Evolutionary conservation across 2,113 vertebrate genomes (phyloP).

Genomic region (Neodontobutis hainanensis): DNA sequence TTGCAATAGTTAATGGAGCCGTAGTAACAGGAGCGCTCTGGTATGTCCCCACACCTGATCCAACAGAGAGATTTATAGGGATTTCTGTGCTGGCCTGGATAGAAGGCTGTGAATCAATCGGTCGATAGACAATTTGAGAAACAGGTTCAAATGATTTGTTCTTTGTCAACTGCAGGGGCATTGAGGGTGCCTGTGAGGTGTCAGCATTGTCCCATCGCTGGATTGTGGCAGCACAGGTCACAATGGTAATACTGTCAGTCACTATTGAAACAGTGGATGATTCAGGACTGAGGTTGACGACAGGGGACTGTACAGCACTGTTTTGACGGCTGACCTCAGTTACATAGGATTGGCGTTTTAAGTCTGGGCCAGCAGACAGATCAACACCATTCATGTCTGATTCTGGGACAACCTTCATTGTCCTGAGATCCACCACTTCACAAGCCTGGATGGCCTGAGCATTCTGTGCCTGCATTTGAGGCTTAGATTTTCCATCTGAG

Average conservation of each 20-base stretch:
- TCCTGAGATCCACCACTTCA: slow-evolving; percentile 93
- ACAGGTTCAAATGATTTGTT: slow-evolving; percentile 85
- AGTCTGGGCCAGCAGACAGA: slow-evolving; percentile 80
- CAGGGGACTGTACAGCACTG: slow-evolving; percentile 89
- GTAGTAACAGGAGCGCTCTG: slow-evolving; percentile 80
- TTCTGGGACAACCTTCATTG: slow-evolving; percentile 83
- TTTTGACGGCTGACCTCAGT: slow-evolving; percentile 81
- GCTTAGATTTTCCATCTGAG: slow-evolving; percentile 72
- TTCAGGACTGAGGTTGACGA: slow-evolving; percentile 90
- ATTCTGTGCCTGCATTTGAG: slow-evolving; percentile 80
- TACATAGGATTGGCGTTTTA: slow-evolving; percentile 78
- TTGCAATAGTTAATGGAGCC: slow-evolving; percentile 72
- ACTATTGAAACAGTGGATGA: slow-evolving; percentile 81
- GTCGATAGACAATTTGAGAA: slow-evolving; percentile 79
- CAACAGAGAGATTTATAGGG: slow-evolving; percentile 91
- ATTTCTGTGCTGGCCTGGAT: slow-evolving; percentile 80
- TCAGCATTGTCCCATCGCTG: slow-evolving; percentile 73
- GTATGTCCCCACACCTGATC: slow-evolving; percentile 76
- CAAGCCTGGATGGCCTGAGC: slow-evolving; percentile 78
- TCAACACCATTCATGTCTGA: slow-evolving; percentile 81
- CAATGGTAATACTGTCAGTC: slow-evolving; percentile 81
- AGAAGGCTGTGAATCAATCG: slow-evolving; percentile 76
- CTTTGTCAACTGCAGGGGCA: slow-evolving; percentile 89
- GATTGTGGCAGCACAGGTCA: slow-evolving; percentile 84
- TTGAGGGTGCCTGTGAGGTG: slow-evolving; percentile 74